phyloP scores from a whole-genome alignment of 2,888 invertebrate species.

The Lucinisca nassula region DNA sequence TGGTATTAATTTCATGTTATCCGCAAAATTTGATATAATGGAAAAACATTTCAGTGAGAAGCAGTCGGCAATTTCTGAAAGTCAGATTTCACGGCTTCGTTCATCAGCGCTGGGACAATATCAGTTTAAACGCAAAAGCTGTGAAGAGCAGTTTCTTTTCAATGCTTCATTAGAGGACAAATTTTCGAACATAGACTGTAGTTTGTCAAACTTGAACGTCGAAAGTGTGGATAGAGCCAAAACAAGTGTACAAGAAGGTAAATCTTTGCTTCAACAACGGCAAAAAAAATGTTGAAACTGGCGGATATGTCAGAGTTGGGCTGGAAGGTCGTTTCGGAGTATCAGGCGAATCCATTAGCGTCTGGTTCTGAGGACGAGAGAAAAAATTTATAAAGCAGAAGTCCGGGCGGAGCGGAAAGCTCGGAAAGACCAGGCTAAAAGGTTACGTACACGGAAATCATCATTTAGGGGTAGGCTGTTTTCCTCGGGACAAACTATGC shows the following conservation, averaged over 20 bases:
- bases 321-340: not conserved
- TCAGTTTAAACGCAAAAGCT: constrained; percentile 1
- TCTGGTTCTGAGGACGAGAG: not conserved
- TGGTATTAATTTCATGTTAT: not conserved
- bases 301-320: not conserved
- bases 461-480: not conserved
- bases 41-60: not conserved
- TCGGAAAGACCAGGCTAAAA: not conserved
- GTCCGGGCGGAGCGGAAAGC: not conserved
- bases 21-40: not conserved
- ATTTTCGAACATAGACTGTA: not conserved
- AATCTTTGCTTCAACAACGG: not conserved
- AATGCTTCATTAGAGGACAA: not conserved
- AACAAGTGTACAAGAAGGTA: not conserved
- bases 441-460: not conserved
- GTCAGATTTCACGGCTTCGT: not conserved
- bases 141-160: constrained; percentile 6
- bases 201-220: not conserved
- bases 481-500: not conserved
- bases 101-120: not conserved
- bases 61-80: not conserved
- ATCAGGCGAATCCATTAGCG: not conserved
- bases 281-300: not conserved
- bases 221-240: not conserved
- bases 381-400: not conserved